Evolutionary conservation across 1,140 invertebrate species (phyloP), one percentile per base, ranked within the genome.

Genomic region (Sweltsa coloradensis): DNA sequence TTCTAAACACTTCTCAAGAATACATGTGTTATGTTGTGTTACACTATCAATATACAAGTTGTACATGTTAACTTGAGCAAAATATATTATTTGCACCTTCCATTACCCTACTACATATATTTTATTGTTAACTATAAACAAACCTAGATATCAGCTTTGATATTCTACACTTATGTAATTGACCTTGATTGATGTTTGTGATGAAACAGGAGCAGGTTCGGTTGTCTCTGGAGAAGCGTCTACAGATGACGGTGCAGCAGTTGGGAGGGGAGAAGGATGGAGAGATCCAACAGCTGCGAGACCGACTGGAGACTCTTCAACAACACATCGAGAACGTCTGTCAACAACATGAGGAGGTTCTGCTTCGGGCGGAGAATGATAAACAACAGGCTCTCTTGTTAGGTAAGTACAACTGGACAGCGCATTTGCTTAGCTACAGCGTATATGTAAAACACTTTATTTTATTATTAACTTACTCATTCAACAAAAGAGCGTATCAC

Each of bases 301-400:
- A 82, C 45, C 73, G 78, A 59, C 75, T 89, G 53, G 79, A 81
- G 47, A 73, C 76, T n/a, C 58, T 89, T 9, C 75, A 86, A 50
- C 72, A 75, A 3, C 76, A 84, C 25, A 74, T 85, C 9, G 85
- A 89, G 54, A 85, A 76, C 59, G 56, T 88, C 0, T 78, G 80
- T 53, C 76, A 88, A 55, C 85, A 89, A 56, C 85, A 89, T 53
- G 85, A 89, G 56, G 87, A 89, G 63, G 76, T 83, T 1, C 70
- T 90, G 55, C 62, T 89, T 2, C 65, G 87, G 22, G 85, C 85
- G 3, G 87, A 89, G 65, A 89, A 88, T 61, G 86, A 90, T 55
- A 89, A 89, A 56, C 87, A 90, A 52, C 85, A 90, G 62, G 81
- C 84, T n/a, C 65, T 90, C 34, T 61, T 89, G 4, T 78, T 90